Evolutionary conservation across 2,888 invertebrate genomes (phyloP).

Genomic region (Argynnis bischoffii): DNA sequence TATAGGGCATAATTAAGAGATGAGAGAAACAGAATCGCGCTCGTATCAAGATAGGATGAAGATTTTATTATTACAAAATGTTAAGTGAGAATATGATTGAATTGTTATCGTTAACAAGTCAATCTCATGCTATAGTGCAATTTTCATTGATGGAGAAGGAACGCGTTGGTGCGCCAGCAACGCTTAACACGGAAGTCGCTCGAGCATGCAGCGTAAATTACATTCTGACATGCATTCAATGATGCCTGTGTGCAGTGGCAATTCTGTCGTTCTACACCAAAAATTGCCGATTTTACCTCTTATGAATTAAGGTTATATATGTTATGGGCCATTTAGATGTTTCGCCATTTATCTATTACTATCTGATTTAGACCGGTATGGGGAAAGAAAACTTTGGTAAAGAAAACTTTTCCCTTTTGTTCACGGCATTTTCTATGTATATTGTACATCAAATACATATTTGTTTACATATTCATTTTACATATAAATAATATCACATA

Average conservation of each 20-base stretch:
- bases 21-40: no score
- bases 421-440: no score
- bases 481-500: no score
- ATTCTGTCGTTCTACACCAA: background rate
- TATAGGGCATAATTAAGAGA: no score
- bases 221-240: conserved; percentile 21
- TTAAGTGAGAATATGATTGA: background rate
- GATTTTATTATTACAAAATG: background rate
- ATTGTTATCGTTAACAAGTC: conserved; percentile 4
- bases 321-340: background rate
- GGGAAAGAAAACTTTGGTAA: no score
- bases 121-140: conserved; percentile 11
- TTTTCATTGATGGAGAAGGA: conserved; percentile 11
- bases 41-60: background rate
- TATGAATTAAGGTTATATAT: conserved; percentile 6
- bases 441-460: no score
- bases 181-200: conserved; percentile 18
- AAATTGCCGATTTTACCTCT: conserved; percentile 12
- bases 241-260: background rate
- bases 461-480: no score
- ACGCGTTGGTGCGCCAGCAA: conserved; percentile 12
- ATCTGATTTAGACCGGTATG: no score
- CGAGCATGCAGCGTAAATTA: conserved; percentile 17
- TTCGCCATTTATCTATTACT: no score
- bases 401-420: no score